Conservation (phyloP, 2,113 vertebrate species). For the Dipodomys merriami region DNA sequence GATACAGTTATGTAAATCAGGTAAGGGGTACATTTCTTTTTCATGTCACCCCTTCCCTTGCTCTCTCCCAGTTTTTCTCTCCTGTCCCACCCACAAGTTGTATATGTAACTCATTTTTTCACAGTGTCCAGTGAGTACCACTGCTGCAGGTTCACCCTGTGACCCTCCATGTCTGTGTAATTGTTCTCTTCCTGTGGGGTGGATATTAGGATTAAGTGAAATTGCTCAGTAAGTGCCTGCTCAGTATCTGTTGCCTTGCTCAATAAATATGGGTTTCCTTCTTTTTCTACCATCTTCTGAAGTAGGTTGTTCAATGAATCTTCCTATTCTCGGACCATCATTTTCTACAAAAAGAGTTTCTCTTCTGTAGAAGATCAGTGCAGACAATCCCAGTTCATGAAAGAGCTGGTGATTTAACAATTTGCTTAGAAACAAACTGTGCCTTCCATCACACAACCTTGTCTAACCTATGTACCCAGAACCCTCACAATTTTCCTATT, state of each 20-base stretch:
- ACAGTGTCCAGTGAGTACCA: too few species aligned
- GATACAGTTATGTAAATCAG: too few species aligned
- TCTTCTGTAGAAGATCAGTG: constrained; percentile 63
- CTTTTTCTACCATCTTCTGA: constrained; percentile 28
- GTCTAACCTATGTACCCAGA: constrained; percentile 38
- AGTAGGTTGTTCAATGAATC: neutral
- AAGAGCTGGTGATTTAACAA: constrained; percentile 66
- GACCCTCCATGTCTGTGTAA: too few species aligned
- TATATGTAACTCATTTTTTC: too few species aligned
- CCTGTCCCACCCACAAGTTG: too few species aligned
- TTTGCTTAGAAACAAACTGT: constrained; percentile 61
- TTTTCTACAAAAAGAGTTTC: neutral
- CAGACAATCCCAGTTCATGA: constrained; percentile 70
- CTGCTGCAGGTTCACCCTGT: too few species aligned
- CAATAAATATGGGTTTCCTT: constrained; percentile 32
- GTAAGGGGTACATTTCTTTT: too few species aligned
- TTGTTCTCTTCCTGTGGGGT: neutral
- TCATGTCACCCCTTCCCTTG: too few species aligned
- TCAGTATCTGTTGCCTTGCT: constrained; percentile 19
- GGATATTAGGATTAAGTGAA: constrained; percentile 17
- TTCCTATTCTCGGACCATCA: neutral
- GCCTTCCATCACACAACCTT: constrained; percentile 52
- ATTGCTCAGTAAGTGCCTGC: neutral
- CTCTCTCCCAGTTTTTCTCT: too few species aligned
- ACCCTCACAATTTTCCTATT: constrained; percentile 38